phyloP scores from a whole-genome alignment of 2,797 vertebrate genomes.

The Delichon dasypus region DNA sequence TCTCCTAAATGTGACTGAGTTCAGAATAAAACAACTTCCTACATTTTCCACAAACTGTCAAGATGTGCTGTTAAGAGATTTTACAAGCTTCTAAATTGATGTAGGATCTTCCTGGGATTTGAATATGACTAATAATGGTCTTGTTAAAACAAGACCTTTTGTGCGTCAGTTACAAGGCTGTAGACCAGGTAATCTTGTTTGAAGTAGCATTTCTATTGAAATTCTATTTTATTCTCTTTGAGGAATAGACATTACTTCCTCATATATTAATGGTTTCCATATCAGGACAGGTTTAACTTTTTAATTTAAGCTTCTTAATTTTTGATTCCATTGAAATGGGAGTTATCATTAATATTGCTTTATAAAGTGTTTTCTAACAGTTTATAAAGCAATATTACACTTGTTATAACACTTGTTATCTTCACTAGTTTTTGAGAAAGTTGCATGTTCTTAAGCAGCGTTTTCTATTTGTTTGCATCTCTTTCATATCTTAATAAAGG shows the following conservation, averaged over 20 bases:
- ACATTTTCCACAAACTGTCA: neutral
- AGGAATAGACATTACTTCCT: neutral
- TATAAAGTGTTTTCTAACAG: neutral
- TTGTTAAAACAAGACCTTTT: neutral
- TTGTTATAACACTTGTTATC: neutral
- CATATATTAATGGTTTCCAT: neutral
- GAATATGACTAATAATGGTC: neutral
- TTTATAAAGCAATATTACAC: neutral
- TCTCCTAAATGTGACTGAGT: neutral
- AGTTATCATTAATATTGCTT: neutral
- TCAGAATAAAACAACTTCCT: neutral
- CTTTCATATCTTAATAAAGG: constrained; percentile 72
- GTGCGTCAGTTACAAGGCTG: neutral
- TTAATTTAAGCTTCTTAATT: neutral
- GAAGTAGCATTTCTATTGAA: neutral
- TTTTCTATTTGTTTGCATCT: neutral
- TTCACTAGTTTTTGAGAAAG: neutral
- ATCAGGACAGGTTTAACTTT: neutral
- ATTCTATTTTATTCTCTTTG: neutral
- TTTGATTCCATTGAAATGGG: neutral
- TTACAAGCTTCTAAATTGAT: neutral
- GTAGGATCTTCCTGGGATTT: neutral
- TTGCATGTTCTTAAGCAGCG: neutral
- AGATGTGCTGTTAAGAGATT: neutral
- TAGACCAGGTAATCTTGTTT: neutral